Conservation (phyloP, 2,797 vertebrate genomes). For the Sebastes goodei region DNA sequence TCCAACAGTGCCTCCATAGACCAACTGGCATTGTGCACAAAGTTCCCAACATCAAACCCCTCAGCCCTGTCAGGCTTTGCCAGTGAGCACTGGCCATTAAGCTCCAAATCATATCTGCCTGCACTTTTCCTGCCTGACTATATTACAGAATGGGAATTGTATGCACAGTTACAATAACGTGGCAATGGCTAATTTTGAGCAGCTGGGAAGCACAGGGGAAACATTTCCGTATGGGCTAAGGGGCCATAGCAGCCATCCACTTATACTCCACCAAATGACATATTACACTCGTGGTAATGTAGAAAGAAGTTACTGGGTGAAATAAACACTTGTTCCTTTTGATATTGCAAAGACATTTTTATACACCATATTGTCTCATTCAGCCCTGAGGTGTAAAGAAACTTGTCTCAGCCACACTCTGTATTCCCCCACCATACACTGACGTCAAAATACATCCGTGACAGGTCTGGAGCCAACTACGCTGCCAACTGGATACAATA, state of each 20-base stretch:
- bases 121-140: background rate
- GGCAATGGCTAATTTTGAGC: background rate
- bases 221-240: background rate
- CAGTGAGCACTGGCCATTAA: constrained; percentile 2
- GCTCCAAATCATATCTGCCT: constrained; percentile 31
- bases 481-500: background rate
- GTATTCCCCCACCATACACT: background rate
- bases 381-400: constrained; percentile 19
- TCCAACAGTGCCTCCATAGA: background rate
- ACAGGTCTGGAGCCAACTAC: background rate
- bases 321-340: background rate
- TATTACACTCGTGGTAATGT: background rate
- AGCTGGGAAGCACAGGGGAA: background rate
- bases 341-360: background rate
- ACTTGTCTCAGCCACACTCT: constrained; percentile 4
- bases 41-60: background rate
- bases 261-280: background rate
- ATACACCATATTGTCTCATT: constrained; percentile 1
- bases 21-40: background rate
- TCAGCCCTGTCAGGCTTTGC: background rate
- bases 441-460: constrained; percentile 15
- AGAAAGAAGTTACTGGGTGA: background rate
- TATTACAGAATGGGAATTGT: background rate
- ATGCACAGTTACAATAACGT: background rate
- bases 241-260: background rate